Evolutionary conservation across 2,797 vertebrate genomes (phyloP).

Genomic region (Sphenopsis melanotis): DNA sequence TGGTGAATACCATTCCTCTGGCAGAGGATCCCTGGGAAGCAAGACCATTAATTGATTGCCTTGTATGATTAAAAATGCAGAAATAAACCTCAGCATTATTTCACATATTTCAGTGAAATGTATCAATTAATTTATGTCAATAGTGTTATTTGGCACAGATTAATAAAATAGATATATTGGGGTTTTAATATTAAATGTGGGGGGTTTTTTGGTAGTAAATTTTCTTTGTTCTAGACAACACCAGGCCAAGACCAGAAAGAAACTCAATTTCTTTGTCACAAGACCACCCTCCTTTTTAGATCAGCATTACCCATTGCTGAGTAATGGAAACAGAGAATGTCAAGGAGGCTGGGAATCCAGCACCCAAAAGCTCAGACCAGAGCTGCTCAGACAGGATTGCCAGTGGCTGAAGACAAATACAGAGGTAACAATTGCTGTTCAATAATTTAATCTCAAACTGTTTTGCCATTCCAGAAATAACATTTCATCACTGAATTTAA

Average conservation of each 20-base stretch:
- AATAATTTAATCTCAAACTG: background rate
- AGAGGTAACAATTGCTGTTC: background rate
- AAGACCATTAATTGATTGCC: constrained; percentile 8
- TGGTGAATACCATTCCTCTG: constrained; percentile 17
- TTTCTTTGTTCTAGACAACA: background rate
- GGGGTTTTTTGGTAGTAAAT: background rate
- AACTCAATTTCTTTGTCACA: background rate
- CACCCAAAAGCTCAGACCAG: background rate
- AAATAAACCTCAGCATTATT: background rate
- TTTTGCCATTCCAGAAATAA: background rate
- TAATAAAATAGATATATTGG: background rate
- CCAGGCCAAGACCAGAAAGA: background rate
- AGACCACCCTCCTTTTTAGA: background rate
- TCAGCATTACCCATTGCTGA: background rate
- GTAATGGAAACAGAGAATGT: background rate
- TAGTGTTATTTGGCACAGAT: background rate
- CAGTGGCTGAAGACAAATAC: background rate
- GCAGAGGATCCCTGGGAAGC: background rate
- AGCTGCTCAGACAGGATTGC: background rate
- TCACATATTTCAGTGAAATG: background rate
- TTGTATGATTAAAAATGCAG: background rate
- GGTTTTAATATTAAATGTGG: background rate
- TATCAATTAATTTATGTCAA: background rate
- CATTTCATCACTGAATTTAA: background rate
- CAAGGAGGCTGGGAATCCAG: background rate